Percentiles rank a stretch among this genome's conserved stretches.
phyloP scores from a whole-genome alignment of 2,888 invertebrate species.

The Agrenia bidenticulata region DNA sequence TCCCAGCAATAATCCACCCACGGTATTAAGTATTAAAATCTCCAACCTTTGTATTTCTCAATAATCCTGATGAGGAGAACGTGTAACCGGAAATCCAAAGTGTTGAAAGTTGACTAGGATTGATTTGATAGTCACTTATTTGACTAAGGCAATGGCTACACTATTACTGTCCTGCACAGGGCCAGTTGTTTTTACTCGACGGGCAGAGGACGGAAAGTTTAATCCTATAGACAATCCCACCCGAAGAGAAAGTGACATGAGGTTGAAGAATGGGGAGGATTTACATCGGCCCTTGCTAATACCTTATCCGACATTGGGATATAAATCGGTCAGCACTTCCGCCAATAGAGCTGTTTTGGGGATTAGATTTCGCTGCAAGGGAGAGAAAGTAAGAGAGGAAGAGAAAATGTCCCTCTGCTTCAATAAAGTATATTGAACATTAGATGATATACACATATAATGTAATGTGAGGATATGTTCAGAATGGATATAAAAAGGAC shows the following conservation, averaged over 20 bases:
- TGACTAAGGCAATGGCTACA: no score
- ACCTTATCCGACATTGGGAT: conserved; percentile 6
- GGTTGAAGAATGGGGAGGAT: conserved; percentile 28
- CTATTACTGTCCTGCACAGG: no score
- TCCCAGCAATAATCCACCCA: no score
- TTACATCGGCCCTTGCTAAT: conserved; percentile 12
- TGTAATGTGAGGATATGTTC: neutral
- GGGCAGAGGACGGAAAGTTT: no score
- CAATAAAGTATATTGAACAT: conserved; percentile 28
- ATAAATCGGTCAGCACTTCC: conserved; percentile 34
- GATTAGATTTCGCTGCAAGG: conserved; percentile 15
- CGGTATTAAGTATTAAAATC: no score
- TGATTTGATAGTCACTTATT: no score
- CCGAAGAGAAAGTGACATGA: neutral
- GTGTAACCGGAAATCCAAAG: no score
- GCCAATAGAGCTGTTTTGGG: conserved; percentile 32
- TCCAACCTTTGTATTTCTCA: no score
- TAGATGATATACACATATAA: neutral
- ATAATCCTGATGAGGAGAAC: no score
- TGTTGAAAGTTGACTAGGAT: no score
- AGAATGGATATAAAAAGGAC: neutral
- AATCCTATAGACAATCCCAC: no score
- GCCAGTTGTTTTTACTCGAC: no score
- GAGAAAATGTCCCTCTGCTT: conserved; percentile 7
- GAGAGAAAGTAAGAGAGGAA: conserved; percentile 10